Percentiles rank a stretch among this genome's conserved stretches.
Conservation (phyloP, 2,113 vertebrate species). For the Montifringilla adamsi region DNA sequence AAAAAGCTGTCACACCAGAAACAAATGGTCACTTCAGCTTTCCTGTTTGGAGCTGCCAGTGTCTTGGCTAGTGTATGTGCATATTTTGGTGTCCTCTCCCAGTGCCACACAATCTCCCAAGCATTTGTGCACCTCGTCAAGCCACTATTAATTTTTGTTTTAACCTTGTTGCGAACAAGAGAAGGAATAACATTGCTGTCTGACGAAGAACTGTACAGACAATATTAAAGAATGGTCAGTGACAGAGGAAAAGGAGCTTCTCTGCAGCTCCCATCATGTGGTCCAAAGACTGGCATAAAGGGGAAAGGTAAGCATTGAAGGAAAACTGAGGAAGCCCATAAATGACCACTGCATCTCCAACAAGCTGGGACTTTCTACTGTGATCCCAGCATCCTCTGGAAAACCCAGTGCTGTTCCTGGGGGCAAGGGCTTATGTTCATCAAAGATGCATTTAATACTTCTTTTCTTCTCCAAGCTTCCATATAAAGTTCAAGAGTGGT, state of each 20-base stretch:
- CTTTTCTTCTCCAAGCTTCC: neutral
- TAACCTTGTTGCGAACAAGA: neutral
- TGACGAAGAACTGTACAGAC: neutral
- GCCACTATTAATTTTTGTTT: neutral
- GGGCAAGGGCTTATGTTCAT: neutral
- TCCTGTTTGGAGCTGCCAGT: neutral
- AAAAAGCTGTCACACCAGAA: neutral
- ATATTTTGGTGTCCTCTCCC: neutral
- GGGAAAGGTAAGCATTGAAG: neutral
- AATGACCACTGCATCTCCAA: neutral
- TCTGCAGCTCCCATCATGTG: neutral
- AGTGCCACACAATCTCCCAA: neutral
- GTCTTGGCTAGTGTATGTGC: rapidly evolving
- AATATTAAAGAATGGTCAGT: rapidly evolving
- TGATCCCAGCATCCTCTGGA: neutral
- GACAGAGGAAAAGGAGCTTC: neutral
- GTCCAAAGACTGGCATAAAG: neutral
- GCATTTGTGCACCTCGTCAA: neutral
- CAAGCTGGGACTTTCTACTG: neutral
- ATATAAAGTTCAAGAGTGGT: neutral
- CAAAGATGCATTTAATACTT: neutral
- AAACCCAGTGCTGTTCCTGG: neutral
- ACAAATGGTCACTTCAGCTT: neutral
- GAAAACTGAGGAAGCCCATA: neutral
- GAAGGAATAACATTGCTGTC: neutral